phyloP scores from a whole-genome alignment of 2,113 vertebrate species.

The Hystrix cristata region DNA sequence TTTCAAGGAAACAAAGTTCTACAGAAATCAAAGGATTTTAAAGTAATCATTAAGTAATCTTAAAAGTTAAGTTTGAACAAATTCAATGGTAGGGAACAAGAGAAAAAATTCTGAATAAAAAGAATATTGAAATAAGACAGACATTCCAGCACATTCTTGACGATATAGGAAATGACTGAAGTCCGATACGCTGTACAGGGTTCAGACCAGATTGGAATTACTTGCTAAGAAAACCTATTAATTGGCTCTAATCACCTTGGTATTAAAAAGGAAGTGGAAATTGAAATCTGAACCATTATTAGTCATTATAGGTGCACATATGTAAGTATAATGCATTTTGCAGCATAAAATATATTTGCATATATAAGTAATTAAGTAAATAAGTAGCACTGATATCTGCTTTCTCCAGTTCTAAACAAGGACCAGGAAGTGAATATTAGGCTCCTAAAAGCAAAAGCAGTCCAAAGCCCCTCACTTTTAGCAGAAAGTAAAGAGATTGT shows the following conservation, averaged over 20 bases:
- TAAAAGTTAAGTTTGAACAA: neutral
- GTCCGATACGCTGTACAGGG: neutral
- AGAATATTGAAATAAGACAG: slow-evolving; percentile 2
- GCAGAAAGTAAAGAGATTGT: neutral
- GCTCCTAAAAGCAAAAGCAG: neutral
- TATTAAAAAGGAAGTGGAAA: neutral
- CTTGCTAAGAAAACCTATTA: neutral
- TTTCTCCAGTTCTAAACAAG: neutral
- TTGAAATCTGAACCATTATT: neutral
- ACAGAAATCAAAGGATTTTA: neutral
- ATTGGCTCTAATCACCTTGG: neutral
- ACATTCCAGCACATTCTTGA: neutral
- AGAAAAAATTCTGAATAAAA: neutral
- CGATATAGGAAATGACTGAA: neutral
- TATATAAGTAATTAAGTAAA: neutral
- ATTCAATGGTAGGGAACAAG: slow-evolving; percentile 35
- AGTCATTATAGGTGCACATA: neutral
- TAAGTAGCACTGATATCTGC: neutral
- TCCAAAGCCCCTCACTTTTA: neutral
- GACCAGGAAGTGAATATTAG: neutral
- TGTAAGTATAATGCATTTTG: neutral
- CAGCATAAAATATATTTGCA: too few species aligned
- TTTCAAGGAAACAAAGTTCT: neutral
- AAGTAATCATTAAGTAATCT: neutral
- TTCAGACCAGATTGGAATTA: neutral